Percentiles rank a stretch among this genome's conserved stretches.
Conservation (phyloP, 2,113 vertebrate species). For the Isurus oxyrinchus region DNA sequence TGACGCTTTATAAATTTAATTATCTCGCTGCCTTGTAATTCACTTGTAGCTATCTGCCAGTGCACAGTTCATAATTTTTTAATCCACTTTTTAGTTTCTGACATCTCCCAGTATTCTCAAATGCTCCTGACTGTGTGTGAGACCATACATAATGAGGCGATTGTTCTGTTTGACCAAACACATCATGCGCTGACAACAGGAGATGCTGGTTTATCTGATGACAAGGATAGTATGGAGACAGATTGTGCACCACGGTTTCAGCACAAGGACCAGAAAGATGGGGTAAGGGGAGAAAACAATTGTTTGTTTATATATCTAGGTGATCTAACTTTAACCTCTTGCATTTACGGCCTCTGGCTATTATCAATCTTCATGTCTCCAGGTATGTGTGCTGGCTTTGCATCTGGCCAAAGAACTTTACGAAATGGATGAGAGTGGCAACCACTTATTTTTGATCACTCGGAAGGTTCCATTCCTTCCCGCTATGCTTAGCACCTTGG, state of each 20-base stretch:
- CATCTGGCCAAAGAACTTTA: slow-evolving; percentile 92
- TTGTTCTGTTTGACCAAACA: slow-evolving; percentile 76
- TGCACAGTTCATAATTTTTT: neutral
- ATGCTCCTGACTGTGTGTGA: slow-evolving; percentile 82
- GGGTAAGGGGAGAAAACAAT: slow-evolving; percentile 58
- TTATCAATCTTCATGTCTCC: slow-evolving; percentile 24
- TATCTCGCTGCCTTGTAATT: neutral
- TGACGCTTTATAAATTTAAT: neutral
- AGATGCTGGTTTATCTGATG: slow-evolving; percentile 52
- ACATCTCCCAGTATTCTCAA: slow-evolving; percentile 89
- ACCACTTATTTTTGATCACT: slow-evolving; percentile 81
- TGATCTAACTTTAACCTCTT: neutral
- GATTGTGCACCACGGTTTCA: slow-evolving; percentile 65
- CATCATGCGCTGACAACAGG: slow-evolving; percentile 62
- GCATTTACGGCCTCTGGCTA: neutral
- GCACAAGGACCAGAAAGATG: slow-evolving; percentile 87
- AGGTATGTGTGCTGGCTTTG: slow-evolving; percentile 91
- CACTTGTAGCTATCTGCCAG: neutral
- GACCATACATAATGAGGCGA: slow-evolving; percentile 83
- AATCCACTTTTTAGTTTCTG: slow-evolving; percentile 60
- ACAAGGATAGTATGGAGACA: slow-evolving; percentile 94
- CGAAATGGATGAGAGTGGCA: slow-evolving; percentile 79
- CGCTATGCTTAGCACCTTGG: slow-evolving; percentile 75
- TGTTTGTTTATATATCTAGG: neutral
- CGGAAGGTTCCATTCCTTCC: slow-evolving; percentile 80